Conservation (phyloP, 2,113 vertebrate genomes). For the human (Homo sapiens) region DNA sequence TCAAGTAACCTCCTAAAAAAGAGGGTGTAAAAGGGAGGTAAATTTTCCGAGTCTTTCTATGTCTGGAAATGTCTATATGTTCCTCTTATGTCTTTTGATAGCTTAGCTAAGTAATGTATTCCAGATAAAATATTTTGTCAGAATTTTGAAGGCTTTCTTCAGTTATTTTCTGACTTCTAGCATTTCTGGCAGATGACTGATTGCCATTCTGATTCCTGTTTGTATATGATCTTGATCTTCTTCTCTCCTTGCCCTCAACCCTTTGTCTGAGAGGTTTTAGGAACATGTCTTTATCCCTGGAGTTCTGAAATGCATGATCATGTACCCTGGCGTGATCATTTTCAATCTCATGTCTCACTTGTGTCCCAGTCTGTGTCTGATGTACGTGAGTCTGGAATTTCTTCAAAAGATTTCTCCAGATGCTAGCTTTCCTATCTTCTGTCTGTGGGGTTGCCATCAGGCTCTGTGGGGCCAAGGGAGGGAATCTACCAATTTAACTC, state of each 20-base stretch:
- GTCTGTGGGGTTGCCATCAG: not conserved
- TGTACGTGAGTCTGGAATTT: not conserved
- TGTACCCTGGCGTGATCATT: not conserved
- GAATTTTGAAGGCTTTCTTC: not conserved
- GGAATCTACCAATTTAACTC: not conserved
- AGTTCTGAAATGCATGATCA: not conserved
- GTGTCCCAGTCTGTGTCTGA: not conserved
- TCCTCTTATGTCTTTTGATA: not conserved
- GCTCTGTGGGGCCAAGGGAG: not conserved
- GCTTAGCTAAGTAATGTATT: not conserved
- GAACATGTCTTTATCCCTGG: not conserved
- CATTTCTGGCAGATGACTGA: not conserved
- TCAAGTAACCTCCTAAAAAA: conserved; percentile 60
- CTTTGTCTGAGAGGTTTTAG: not conserved
- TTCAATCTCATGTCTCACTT: not conserved
- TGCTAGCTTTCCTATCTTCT: not conserved
- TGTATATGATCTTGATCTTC: not conserved
- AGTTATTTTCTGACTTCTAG: not conserved
- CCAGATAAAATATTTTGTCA: not conserved
- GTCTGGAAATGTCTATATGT: conserved; percentile 10
- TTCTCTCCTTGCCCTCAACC: not conserved
- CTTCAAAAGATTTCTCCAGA: not conserved
- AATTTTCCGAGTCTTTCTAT: not conserved
- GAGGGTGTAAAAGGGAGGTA: not conserved
- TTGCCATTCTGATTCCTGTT: not conserved